Conservation (phyloP, 2,797 vertebrate genomes). For the Eremophila alpestris region DNA sequence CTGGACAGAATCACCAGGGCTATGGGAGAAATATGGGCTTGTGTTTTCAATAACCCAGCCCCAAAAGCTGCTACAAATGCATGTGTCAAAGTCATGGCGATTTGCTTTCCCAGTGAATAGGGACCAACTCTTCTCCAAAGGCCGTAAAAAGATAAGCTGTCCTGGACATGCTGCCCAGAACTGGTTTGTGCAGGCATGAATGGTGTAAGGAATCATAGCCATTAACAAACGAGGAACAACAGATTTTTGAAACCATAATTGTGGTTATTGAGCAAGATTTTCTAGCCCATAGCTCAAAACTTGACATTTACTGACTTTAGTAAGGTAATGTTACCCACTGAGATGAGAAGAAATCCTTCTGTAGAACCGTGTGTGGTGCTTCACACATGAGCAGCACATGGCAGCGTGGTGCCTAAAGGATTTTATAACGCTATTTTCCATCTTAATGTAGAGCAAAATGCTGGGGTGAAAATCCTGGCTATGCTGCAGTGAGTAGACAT, state of each 20-base stretch:
- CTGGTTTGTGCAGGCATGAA: neutral
- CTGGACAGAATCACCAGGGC: rapidly evolving
- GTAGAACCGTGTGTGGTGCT: neutral
- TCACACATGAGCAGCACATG: constrained; percentile 8
- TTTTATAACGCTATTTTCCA: constrained; percentile 7
- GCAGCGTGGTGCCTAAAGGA: constrained; percentile 15
- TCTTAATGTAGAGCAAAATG: neutral
- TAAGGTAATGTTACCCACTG: constrained; percentile 56
- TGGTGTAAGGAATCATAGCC: constrained; percentile 54
- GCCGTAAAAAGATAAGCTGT: neutral
- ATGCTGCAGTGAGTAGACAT: neutral
- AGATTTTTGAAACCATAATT: constrained; percentile 65
- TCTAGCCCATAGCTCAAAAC: constrained; percentile 70
- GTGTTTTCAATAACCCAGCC: neutral
- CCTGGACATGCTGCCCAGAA: neutral
- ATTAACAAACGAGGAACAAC: constrained; percentile 71
- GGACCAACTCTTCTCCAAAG: neutral
- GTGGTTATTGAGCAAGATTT: constrained; percentile 70
- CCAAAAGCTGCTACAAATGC: neutral
- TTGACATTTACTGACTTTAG: constrained; percentile 69
- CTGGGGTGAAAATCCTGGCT: neutral
- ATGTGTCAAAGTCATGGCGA: neutral
- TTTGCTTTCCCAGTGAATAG: neutral
- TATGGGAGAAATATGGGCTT: rapidly evolving
- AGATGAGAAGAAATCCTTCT: neutral